Evolutionary conservation across 2,113 vertebrate species (phyloP), one percentile per base, ranked within the genome.

Genomic region (Maylandia zebra): DNA sequence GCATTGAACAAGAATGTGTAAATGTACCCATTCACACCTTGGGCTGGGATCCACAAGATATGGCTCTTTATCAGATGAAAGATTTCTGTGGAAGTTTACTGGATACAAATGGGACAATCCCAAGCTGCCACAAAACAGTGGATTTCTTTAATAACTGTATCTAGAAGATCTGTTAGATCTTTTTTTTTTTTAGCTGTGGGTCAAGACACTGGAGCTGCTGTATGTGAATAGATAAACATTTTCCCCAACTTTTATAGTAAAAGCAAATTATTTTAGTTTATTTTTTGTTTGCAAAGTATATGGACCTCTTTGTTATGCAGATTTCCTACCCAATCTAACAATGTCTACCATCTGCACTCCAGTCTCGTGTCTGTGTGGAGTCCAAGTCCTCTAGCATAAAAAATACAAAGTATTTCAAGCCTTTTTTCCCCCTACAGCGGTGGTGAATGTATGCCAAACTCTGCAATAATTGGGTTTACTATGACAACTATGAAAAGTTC

Each of bases 121-220:
- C 90, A 52, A 90, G 88, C 12, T 95, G 94, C 19, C 92, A 92
- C 41, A 36, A 88, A 78, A 83, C 38, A 4, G n/a, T 93, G 22
- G 41, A 30, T 24, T 94, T 92, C 36, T 93, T 92, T 82, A 16
- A 94, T 19, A 89, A 92, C 82, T 95, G 95, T 38, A 71, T 95
- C 24, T 83, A 84, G 30, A 93, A 95, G 30, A 71, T 95, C 24
- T 95, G 93, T 36, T 59, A 84, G 52, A 55, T 22, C 52, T 17
- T 19, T 14, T 32, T 59, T 24, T 59, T 61, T 34, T 61, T n/a
- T 24, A 88, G 78, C 45, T 96, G 48, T 89, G 3, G 93, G 90
- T 56, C 94, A 94, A 64, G 91, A 90, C 52, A 83, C 82, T 27
- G 87, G 88, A 64, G 90, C 52, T 27, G 57, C 74, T 9, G 10